phyloP scores from a whole-genome alignment of 2,113 vertebrate genomes.

The Thunnus thynnus region DNA sequence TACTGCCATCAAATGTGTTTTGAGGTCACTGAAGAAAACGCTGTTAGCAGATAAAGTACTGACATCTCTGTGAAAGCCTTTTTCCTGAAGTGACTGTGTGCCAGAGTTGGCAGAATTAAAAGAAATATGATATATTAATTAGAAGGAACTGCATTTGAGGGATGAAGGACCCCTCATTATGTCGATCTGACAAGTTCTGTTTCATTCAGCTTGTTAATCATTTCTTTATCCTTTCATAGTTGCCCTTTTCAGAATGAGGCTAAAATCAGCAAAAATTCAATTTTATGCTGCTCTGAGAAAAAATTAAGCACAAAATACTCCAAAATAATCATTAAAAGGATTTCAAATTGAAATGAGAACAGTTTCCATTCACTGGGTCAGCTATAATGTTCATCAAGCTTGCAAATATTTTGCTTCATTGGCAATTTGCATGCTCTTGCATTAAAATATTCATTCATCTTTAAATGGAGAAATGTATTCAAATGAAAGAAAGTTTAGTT shows the following conservation, averaged over 20 bases:
- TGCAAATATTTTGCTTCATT: constrained; percentile 74
- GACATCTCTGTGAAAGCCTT: constrained; percentile 39
- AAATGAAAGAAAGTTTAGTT: constrained; percentile 47
- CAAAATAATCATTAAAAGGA: constrained; percentile 80
- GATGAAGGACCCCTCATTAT: constrained; percentile 68
- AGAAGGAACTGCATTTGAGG: constrained; percentile 71
- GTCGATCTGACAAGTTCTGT: constrained; percentile 72
- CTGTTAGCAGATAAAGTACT: constrained; percentile 53
- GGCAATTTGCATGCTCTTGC: constrained; percentile 67
- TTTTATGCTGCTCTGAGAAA: constrained; percentile 74
- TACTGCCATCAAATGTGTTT: constrained; percentile 37
- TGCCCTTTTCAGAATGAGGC: constrained; percentile 62
- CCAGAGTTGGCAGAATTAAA: constrained; percentile 33
- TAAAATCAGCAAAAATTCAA: constrained; percentile 73
- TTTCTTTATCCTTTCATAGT: constrained; percentile 70
- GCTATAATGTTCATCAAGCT: constrained; percentile 73
- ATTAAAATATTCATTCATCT: constrained; percentile 62
- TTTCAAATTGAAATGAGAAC: constrained; percentile 77
- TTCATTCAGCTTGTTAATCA: constrained; percentile 72
- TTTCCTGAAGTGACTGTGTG: constrained; percentile 43
- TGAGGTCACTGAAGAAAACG: constrained; percentile 37
- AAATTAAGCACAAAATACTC: constrained; percentile 78
- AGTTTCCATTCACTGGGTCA: constrained; percentile 67
- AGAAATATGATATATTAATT: constrained; percentile 64
- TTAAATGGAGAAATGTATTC: constrained; percentile 42